phyloP scores from a whole-genome alignment of 2,797 vertebrate species.

The Coluber constrictor region DNA sequence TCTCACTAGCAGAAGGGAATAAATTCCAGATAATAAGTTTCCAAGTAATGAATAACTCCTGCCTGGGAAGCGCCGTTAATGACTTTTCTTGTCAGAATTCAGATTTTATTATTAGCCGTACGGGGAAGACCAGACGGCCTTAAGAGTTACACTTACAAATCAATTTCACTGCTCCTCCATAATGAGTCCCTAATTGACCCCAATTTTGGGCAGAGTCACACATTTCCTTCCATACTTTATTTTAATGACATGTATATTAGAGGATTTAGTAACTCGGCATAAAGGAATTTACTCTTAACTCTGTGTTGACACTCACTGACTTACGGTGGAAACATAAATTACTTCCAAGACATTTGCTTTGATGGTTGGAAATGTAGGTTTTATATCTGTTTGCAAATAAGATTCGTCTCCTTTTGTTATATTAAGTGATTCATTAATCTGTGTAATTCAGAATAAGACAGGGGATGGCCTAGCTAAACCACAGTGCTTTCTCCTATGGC shows the following conservation, averaged over 20 bases:
- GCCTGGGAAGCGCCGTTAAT: constrained; percentile 65
- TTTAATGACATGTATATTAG: constrained; percentile 63
- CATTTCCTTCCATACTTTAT: constrained; percentile 67
- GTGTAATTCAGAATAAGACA: constrained; percentile 49
- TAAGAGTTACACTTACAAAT: constrained; percentile 71
- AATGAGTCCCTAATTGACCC: constrained; percentile 74
- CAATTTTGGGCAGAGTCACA: constrained; percentile 65
- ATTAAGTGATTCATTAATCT: constrained; percentile 46
- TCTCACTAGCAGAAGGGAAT: constrained; percentile 65
- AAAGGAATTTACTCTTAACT: constrained; percentile 65
- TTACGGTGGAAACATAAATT: constrained; percentile 56
- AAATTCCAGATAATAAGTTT: constrained; percentile 69
- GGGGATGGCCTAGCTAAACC: constrained; percentile 20
- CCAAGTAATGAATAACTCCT: constrained; percentile 69
- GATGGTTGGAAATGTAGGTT: constrained; percentile 42
- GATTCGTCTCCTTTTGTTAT: constrained; percentile 47
- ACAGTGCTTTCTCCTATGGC: constrained; percentile 20
- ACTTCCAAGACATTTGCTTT: constrained; percentile 44
- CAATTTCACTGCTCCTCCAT: constrained; percentile 69
- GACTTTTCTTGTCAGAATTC: constrained; percentile 70
- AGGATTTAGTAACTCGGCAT: constrained; percentile 58
- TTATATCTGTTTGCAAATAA: constrained; percentile 49
- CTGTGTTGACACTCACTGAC: constrained; percentile 40
- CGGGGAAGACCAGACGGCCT: constrained; percentile 56
- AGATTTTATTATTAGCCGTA: constrained; percentile 73